Percentiles rank a stretch among this genome's conserved stretches.
These are phyloP conservation scores for Conops quadrifasciatus DNA, from an alignment of 2,888 invertebrate genomes.

Conservation along the genomic window DNA sequence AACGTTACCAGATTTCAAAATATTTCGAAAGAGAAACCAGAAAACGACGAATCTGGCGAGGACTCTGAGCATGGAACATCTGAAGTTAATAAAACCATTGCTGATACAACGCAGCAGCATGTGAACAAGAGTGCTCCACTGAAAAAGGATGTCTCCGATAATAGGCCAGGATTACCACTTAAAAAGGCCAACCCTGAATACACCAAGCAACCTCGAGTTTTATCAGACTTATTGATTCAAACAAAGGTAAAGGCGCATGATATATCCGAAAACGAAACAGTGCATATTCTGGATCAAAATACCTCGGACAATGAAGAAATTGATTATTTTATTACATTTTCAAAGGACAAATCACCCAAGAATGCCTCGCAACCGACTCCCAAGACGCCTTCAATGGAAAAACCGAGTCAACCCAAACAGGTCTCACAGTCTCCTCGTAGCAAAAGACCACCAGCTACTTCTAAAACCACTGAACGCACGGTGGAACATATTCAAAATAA, in stretches of 20 bases:
- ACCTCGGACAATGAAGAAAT: constrained; percentile 27
- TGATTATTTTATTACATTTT: constrained; percentile 24
- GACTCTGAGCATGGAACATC: constrained; percentile 31
- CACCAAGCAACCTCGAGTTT: constrained; percentile 33
- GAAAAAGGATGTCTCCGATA: constrained; percentile 30
- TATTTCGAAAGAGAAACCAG: constrained; percentile 36
- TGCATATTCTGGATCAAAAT: constrained; percentile 10
- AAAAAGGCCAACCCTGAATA: constrained; percentile 36
- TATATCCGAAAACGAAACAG: neutral
- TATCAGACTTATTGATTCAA: no score
- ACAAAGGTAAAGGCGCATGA: no score
- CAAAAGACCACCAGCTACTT: constrained; percentile 46
- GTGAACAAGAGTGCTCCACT: no score
- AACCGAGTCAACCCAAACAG: constrained; percentile 32
- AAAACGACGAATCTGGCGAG: constrained; percentile 38
- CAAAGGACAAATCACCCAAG: constrained; percentile 14
- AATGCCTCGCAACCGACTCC: neutral
- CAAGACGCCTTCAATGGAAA: neutral
- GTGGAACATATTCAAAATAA: constrained; percentile 47
- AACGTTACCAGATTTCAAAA: constrained; percentile 31
- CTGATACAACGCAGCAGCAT: neutral
- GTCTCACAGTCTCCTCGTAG: neutral
- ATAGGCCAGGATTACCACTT: constrained; percentile 26
- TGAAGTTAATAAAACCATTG: constrained; percentile 37
- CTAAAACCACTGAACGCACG: constrained; percentile 55